A percentile compares a stretch with the other conserved stretches of the same genome.
Evolutionary conservation across 2,113 vertebrate species (phyloP).

Genomic region (Rissa tridactyla): DNA sequence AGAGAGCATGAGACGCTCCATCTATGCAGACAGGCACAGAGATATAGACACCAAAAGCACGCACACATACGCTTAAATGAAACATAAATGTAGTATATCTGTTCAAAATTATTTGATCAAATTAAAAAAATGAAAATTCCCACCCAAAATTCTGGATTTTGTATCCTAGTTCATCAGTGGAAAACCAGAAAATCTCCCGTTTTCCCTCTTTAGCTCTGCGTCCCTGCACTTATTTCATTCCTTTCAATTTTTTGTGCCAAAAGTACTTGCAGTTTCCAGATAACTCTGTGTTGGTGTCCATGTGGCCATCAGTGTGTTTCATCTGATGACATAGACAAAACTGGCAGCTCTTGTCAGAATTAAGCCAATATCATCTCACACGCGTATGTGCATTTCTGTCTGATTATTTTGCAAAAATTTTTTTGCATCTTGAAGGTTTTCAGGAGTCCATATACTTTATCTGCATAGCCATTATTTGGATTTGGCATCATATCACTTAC

Average conservation of each 20-base stretch:
- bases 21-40: neutral
- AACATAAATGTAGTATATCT: neutral
- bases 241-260: neutral
- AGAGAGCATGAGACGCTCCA: neutral
- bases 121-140: neutral
- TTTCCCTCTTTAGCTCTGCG: neutral
- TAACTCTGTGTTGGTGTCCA: slow-evolving; percentile 20
- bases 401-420: neutral
- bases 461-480: neutral
- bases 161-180: neutral
- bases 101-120: neutral
- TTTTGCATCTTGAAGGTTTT: neutral
- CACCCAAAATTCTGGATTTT: neutral
- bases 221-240: neutral
- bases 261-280: slow-evolving; percentile 19
- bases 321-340: slow-evolving; percentile 44
- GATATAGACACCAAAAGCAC: neutral
- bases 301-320: slow-evolving; percentile 49
- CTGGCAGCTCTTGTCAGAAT: slow-evolving; percentile 38
- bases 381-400: neutral
- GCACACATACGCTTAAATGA: neutral
- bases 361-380: slow-evolving; percentile 36
- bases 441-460: neutral
- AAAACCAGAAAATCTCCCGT: neutral
- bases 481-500: neutral